phyloP scores from a whole-genome alignment of 2,888 invertebrate genomes.

The Lamellibrachia satsuma region DNA sequence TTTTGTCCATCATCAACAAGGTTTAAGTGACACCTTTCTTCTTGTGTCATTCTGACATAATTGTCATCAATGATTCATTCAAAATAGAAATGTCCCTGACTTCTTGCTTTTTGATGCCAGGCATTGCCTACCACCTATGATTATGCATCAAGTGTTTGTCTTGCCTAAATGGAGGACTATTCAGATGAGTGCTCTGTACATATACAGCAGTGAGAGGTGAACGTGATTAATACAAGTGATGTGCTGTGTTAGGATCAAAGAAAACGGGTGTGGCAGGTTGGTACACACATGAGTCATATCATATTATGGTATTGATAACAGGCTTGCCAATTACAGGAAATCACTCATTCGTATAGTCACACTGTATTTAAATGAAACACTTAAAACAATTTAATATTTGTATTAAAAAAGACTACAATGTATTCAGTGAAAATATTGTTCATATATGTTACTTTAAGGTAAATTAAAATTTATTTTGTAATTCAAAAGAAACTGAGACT shows the following conservation, averaged over 20 bases:
- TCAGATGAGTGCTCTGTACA: background rate
- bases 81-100: background rate
- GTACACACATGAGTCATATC: background rate
- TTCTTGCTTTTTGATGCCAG: background rate
- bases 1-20: too few species aligned
- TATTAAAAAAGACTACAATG: too few species aligned
- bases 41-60: background rate
- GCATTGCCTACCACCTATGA: background rate
- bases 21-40: too few species aligned
- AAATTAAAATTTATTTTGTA: too few species aligned
- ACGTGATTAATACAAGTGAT: background rate
- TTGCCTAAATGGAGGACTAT: background rate
- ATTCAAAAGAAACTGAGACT: too few species aligned
- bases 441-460: too few species aligned
- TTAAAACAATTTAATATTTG: too few species aligned
- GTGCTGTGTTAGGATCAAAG: background rate
- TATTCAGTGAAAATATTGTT: too few species aligned
- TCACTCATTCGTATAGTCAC: too few species aligned
- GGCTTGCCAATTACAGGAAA: too few species aligned
- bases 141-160: background rate
- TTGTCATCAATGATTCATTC: background rate
- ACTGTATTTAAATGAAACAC: too few species aligned
- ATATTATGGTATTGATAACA: background rate
- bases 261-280: background rate
- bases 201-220: background rate